These are phyloP conservation scores for Lordiphosa andalusiaca DNA, from an alignment of 2,888 invertebrate species.

Conservation along the genomic window DNA sequence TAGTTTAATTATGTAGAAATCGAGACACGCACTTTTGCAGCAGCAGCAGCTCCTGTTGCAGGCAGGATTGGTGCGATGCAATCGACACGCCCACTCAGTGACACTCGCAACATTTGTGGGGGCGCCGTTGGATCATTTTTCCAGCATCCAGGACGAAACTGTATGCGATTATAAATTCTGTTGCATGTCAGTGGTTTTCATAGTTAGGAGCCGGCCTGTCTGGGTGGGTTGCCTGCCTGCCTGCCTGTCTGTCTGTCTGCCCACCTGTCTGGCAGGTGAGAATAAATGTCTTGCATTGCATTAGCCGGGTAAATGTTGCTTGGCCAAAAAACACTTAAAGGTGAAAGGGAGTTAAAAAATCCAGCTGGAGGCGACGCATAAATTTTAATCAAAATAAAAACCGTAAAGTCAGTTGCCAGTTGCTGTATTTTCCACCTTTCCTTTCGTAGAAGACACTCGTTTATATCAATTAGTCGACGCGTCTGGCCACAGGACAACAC, in stretches of 20 bases:
- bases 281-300: constrained; percentile 57
- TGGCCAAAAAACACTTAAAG: constrained; percentile 23
- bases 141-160: constrained; percentile 13
- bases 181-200: constrained; percentile 58
- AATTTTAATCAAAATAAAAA: constrained; percentile 59
- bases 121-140: constrained; percentile 17
- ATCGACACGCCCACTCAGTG: constrained; percentile 62
- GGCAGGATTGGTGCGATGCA: constrained; percentile 38
- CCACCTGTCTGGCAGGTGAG: constrained; percentile 47
- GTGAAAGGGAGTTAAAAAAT: constrained; percentile 15
- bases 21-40: constrained; percentile 70
- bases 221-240: background rate
- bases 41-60: constrained; percentile 26
- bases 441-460: constrained; percentile 61
- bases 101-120: constrained; percentile 51
- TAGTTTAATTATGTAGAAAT: constrained; percentile 73
- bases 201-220: constrained; percentile 24
- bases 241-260: background rate
- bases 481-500: constrained; percentile 52
- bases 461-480: constrained; percentile 66
- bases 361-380: constrained; percentile 48
- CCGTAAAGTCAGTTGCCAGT: constrained; percentile 47
- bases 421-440: background rate
- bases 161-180: constrained; percentile 64
- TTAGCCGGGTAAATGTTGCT: constrained; percentile 39